A percentile compares a stretch with the other conserved stretches of the same genome.
These are phyloP conservation scores for Brachyhypopomus occidentalis DNA, from an alignment of 2,113 vertebrate species.

Conservation along the genomic window DNA sequence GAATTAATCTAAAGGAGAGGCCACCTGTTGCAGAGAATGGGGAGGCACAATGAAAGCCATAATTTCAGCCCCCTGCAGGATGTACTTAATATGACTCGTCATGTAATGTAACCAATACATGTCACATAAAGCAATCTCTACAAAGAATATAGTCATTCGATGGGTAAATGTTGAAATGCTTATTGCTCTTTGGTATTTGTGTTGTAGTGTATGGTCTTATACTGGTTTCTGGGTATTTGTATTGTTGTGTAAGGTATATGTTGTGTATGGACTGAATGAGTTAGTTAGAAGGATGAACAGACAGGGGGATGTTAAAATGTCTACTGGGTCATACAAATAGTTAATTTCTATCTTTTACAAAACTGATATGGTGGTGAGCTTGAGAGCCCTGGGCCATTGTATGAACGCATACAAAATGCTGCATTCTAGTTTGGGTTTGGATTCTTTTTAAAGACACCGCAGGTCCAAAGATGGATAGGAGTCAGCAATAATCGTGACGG, in stretches of 20 bases:
- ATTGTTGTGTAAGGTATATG: no score
- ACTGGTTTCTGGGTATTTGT: no score
- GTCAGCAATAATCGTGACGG: constrained; percentile 22
- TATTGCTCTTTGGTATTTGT: no score
- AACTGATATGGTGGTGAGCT: constrained; percentile 39
- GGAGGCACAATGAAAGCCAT: constrained; percentile 49
- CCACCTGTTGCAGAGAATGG: constrained; percentile 72
- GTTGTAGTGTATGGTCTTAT: not conserved
- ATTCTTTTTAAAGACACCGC: constrained; percentile 43
- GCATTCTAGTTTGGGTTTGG: constrained; percentile 48
- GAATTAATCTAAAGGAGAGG: constrained; percentile 70
- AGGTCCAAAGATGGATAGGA: constrained; percentile 51
- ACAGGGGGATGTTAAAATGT: not conserved
- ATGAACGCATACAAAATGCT: constrained; percentile 45
- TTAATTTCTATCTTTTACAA: constrained; percentile 50
- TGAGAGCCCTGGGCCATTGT: constrained; percentile 39
- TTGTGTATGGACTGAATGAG: not conserved
- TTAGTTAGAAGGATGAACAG: not conserved
- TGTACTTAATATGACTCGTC: constrained; percentile 62
- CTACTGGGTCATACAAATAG: constrained; percentile 23
- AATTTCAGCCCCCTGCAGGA: constrained; percentile 57
- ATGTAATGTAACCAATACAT: constrained; percentile 56
- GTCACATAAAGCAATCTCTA: constrained; percentile 61
- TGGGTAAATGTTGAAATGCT: constrained; percentile 14
- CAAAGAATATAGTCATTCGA: constrained; percentile 16